Evolutionary conservation across 2,113 vertebrate genomes (phyloP).

Genomic region (Pangasianodon hypophthalmus): DNA sequence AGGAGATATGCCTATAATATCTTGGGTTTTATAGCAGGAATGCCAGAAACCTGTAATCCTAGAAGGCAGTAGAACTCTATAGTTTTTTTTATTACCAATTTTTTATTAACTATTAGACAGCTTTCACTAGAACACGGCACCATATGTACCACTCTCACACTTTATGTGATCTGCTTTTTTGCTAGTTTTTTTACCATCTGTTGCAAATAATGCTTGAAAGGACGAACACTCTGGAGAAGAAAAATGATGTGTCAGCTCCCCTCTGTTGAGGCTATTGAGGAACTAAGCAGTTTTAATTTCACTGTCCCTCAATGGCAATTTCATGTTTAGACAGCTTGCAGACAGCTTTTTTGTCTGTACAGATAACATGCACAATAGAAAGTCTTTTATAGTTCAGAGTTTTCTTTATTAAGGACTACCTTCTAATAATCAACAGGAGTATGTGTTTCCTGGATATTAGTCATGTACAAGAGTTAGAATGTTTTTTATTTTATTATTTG

Average conservation of each 20-base stretch:
- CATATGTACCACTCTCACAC: background rate
- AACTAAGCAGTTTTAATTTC: background rate
- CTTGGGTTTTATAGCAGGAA: background rate
- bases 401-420: background rate
- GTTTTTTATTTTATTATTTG: background rate
- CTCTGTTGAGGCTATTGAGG: slow-evolving; percentile 15
- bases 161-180: background rate
- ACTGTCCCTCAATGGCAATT: background rate
- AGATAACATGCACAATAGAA: background rate
- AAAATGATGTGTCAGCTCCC: slow-evolving; percentile 18
- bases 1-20: background rate
- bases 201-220: slow-evolving; percentile 6
- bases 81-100: background rate
- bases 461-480: background rate
- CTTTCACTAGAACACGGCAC: background rate
- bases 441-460: background rate
- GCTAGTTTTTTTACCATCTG: slow-evolving; percentile 14
- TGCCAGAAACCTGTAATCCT: background rate
- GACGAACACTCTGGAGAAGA: background rate
- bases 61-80: background rate
- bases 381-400: background rate
- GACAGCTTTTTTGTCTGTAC: background rate
- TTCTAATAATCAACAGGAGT: background rate
- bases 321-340: background rate
- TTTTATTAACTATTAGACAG: background rate